Conservation (phyloP, 2,797 vertebrate species). For the Phataginus tetradactyla region DNA sequence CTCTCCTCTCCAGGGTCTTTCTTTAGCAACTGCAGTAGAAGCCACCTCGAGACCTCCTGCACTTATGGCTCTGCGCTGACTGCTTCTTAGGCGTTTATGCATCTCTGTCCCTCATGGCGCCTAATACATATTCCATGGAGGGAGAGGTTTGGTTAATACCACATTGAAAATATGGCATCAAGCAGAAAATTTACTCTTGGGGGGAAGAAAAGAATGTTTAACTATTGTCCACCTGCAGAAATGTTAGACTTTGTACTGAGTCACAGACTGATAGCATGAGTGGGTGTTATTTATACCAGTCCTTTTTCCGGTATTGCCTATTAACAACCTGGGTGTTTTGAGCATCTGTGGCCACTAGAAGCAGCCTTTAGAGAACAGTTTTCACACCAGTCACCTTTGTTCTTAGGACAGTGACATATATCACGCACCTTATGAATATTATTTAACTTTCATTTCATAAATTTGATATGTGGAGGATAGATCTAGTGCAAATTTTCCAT, state of each 20-base stretch:
- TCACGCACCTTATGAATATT: not conserved
- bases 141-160: not conserved
- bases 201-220: not conserved
- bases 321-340: not conserved
- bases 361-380: not conserved
- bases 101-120: accelerated
- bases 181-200: not conserved
- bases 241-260: not conserved
- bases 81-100: accelerated
- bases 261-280: not conserved
- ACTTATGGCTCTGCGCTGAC: not conserved
- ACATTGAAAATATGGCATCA: not conserved
- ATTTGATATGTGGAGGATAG: constrained; percentile 52
- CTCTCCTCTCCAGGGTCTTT: not conserved
- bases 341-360: not conserved
- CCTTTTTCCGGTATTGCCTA: not conserved
- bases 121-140: accelerated
- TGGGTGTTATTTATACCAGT: not conserved
- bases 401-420: not conserved
- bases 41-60: accelerated
- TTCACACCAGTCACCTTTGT: not conserved
- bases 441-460: not conserved
- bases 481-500: not conserved
- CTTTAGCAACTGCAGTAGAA: not conserved
- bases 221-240: not conserved